phyloP scores from a whole-genome alignment of 2,113 vertebrate species.

The Amphiprion ocellaris region DNA sequence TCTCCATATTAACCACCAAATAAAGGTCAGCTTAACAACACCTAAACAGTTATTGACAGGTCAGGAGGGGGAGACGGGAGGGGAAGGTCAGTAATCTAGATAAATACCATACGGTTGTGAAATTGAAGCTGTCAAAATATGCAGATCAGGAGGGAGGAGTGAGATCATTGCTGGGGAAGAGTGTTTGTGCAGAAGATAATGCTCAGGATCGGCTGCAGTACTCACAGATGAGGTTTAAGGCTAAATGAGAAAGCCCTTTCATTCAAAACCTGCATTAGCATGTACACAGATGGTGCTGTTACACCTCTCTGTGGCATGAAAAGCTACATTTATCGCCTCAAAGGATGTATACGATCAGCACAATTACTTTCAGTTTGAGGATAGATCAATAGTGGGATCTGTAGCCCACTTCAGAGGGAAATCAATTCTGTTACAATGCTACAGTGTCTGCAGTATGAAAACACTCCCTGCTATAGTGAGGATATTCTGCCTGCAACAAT shows the following conservation, averaged over 20 bases:
- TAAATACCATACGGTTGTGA: conserved; percentile 47
- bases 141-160: conserved; percentile 37
- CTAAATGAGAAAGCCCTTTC: conserved; percentile 6
- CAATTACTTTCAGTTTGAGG: conserved; percentile 28
- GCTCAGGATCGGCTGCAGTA: conserved; percentile 13
- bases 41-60: conserved; percentile 59
- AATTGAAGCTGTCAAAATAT: conserved; percentile 61
- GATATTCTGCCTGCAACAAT: conserved; percentile 28
- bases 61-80: conserved; percentile 31
- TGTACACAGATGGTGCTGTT: not conserved
- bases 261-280: conserved; percentile 14
- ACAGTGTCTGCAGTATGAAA: conserved; percentile 31
- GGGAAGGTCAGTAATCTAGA: conserved; percentile 51
- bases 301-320: conserved; percentile 12
- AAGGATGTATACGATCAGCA: conserved; percentile 5
- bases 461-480: not conserved
- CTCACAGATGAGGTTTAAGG: not conserved
- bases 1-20: conserved; percentile 65
- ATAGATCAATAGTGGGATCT: conserved; percentile 28
- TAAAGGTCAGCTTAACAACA: conserved; percentile 68
- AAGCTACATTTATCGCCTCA: conserved; percentile 10
- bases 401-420: conserved; percentile 31
- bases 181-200: conserved; percentile 19
- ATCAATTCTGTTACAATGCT: conserved; percentile 28
- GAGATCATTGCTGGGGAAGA: conserved; percentile 29